Evolutionary conservation across 2,888 invertebrate genomes (phyloP), one percentile per base, ranked within the genome.

Genomic region (Hydroisotoma schaefferi): DNA sequence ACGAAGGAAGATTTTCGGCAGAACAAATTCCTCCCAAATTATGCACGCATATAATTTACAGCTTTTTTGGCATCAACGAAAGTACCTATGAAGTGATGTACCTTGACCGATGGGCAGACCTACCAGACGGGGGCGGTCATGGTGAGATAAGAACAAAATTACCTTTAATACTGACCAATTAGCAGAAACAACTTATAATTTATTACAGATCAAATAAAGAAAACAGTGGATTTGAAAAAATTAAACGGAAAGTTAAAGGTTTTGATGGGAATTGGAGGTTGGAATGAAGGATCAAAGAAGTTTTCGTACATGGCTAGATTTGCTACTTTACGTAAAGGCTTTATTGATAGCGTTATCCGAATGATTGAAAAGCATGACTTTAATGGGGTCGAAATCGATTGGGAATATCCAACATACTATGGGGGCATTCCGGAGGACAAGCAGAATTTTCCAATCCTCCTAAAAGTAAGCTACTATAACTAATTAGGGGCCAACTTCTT

Each of bases 281-380:
- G 80, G 80, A 76, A 76, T 58, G 80, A 81, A 70, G 80, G 79
- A 61, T 77, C 57, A 20, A 27, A 8, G 72, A 25, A 74, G 53
- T 74, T 73, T 59, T 73, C 74, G 15, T 69, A 78, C 75, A 78
- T 81, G 78, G 79, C 78, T 0, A 73, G 75, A 6, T 75, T 74
- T 2, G 67, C 73, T 20, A 72, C 73, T 37, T 73, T 71, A 2
- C 80, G 75, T 48, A 55, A 63, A 10, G 72, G 59, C 49, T 85
- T 88, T 70, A 80, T 85, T 22, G 72, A 78, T 2, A 83, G 82
- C 54, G 81, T 81, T 0, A 73, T 84, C 0, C 70, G 75, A 0
- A 82, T 85, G 73, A 70, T 86, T 0, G 73, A 76, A 33, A 51
- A 12, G 8, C 26, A 46, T 29, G 53, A 27, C 12, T 52, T 60